These are phyloP conservation scores for Aromia moschata DNA, from an alignment of 2,888 invertebrate genomes.

Conservation along the genomic window DNA sequence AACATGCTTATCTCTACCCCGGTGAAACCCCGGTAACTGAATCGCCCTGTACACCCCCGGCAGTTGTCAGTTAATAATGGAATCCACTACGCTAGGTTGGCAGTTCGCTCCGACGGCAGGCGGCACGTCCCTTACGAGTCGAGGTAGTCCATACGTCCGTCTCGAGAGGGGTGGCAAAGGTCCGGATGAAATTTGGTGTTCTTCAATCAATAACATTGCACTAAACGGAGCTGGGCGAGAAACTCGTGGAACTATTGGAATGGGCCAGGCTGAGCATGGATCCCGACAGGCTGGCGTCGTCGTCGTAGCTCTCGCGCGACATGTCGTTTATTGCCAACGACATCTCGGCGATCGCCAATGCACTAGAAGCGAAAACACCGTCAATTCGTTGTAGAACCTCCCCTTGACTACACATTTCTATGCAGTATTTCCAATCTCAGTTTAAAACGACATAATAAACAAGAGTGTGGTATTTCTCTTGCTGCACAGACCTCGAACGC, in stretches of 20 bases:
- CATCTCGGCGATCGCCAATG: conserved; percentile 91
- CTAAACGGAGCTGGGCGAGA: conserved; percentile 71
- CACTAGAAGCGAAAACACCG: conserved; percentile 67
- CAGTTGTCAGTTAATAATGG: too few relatives aligned
- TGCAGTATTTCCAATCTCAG: too few relatives aligned
- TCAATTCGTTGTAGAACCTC: background rate
- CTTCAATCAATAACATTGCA: conserved; percentile 35
- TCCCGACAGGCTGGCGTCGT: conserved; percentile 91
- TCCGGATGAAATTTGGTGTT: conserved; percentile 32
- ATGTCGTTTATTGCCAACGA: conserved; percentile 89
- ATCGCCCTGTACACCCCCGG: too few relatives aligned
- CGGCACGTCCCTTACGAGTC: background rate
- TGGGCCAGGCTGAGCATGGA: conserved; percentile 95
- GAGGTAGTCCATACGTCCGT: background rate
- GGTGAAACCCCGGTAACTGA: too few relatives aligned
- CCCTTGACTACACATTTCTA: background rate
- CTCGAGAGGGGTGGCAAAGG: background rate
- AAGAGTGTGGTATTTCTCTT: too few relatives aligned
- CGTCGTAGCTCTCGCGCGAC: conserved; percentile 89
- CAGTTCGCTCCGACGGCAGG: background rate
- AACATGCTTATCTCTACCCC: too few relatives aligned
- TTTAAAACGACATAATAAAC: too few relatives aligned
- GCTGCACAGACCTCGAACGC: too few relatives aligned
- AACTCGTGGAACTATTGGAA: conserved; percentile 93
- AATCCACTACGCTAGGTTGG: too few relatives aligned